Evolutionary conservation across 2,888 invertebrate species (phyloP), one percentile per base, ranked within the genome.

Genomic region (Eustalomyia histrio): DNA sequence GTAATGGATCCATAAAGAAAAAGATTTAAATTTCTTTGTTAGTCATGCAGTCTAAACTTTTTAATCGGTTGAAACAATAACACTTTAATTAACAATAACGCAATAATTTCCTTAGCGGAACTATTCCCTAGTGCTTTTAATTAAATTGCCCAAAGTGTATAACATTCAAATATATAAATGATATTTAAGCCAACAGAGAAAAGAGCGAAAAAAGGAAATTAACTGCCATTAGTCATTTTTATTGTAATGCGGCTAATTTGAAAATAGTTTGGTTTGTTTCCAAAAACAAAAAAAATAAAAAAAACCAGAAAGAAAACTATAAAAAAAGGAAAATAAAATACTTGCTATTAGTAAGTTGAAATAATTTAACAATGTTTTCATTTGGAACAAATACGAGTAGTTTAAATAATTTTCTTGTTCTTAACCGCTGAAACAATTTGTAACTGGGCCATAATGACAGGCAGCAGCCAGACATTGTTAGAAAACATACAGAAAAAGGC

Each of bases 221-320:
- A 81, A 65, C 72, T 75, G 79, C 75, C 83, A 83, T 83, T 83
- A 83, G 83, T 83, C 81, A 83, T 83, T 83, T 80, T 82, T 76
- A 78, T 75, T 78, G 78, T 79, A 76, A 76, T 69, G 76, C 73
- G 73, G 73, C 76, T 74, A 74, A 73, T 76, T 73, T 76, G 69
- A 69, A 50, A 76, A 76, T 47, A 71, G 76, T 64, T 80, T 71
- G 72, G 76, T 63, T 72, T 67, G 50, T 68, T 65, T 33, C 65
- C 76, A 64, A 80, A 79, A 52, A 64, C 29, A 35, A 21, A 69
- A n/a, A 43, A 55, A 8, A 17, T 4, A 21, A 50, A 73, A 33
- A 12, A 16, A 69, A 58, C 18, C 43, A 52, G 10, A 17, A 24
- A 58, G 65, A 33, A 17, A 29, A 53, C 39, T 4, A 52, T 2